Base-by-base conservation (phyloP, 2,113 vertebrate genomes). In the Glaucomys volans region DNA sequence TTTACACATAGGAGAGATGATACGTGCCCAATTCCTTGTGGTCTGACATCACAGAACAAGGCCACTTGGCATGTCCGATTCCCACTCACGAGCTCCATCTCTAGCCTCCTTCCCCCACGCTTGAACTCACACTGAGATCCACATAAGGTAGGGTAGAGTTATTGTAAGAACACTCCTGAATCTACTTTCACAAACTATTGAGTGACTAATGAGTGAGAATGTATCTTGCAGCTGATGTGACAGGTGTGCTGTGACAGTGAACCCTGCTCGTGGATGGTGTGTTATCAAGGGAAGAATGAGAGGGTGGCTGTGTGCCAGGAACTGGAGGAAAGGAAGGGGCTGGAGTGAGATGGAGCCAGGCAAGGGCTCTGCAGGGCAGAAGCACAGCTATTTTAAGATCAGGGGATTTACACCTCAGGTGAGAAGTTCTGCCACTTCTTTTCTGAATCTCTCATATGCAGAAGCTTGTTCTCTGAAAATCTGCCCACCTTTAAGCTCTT, bases 371-470 rank as follows among this genome's bases (percentile, higher is more conserved):
- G 35, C 8, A 2, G 76, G 18, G 44, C 67, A 67, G 74, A 77
- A 44, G 30, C 13, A 66, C 8, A 42, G 35, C 30, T 92, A 42
- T 74, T 92, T 90, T 84, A 74, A 75, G 84, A 69, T n/a, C 85
- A 77, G 16, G 66, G 22, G 7, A 79, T 57, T 90, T 59, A 90
- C n/a, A 50, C 24, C 26, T 57, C 12, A 47, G 62, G 74, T 69
- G 62, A 89, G 76, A 47, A 88, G 94, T 82, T 59, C 67, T 74
- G 28, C 35, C 22, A 75, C 16, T 72, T 62, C 59, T 37, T 13
- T 12, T 81, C 62, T 72, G 10, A 26, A n/a, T 54, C 96, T 95
- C 82, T 96, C 62, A 90, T 93, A 92, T 42, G 59, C 47, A 90
- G 67, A 96, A 85, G 44, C 35, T n/a, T 35, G 14, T 76, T 90